Base-by-base conservation (phyloP, 2,888 invertebrate species). In the Teleogryllus oceanicus region DNA sequence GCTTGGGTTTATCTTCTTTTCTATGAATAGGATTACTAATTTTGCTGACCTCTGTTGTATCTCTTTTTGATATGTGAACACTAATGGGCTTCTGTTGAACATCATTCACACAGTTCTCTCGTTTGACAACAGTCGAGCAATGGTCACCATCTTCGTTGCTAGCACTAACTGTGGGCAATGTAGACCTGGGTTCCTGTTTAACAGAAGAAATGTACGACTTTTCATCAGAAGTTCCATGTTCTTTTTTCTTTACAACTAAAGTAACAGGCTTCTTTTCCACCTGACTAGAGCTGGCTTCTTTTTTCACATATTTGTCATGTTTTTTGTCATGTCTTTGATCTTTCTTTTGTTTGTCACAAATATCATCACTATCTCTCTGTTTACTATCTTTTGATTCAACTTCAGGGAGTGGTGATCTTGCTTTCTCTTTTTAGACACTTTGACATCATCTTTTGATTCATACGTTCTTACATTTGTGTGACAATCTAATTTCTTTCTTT, bases 301-400 rank as follows among this genome's bases (percentile, higher is more conserved):
- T 79, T 24, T 50, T 82, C 75, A 76, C 80, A 18, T 76, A 49
- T 78, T 78, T 79, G 11, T 82, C 81, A 75, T 80, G 78, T 74
- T 74, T 62, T 50, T 79, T 82, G 11, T 81, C 81, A 78, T 81
- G 80, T 74, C 79, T 80, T 49, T 79, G 79, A 16, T 82, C 82
- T 51, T 80, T 81, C 50, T 78, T 80, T 4, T 79, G 79, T 49
- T 79, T 37, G 11, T 74, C 18, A 51, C 20, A 50, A 13, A 62
- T 18, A n/a, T 62, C 62, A 18, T 62, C 62, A 18, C 16, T 18
- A 18, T 62, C 62, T 12, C n/a, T 62, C 62, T 62, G 62, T 62
- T 62, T 62, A n/a, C n/a, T 13, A 62, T 62, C 62, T n/a, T n/a
- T 62, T 18, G 16, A 18, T 62, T 62, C 62, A 12, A n/a, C 13